Conservation (phyloP, 1,140 invertebrate genomes). For the Theocolax elegans region DNA sequence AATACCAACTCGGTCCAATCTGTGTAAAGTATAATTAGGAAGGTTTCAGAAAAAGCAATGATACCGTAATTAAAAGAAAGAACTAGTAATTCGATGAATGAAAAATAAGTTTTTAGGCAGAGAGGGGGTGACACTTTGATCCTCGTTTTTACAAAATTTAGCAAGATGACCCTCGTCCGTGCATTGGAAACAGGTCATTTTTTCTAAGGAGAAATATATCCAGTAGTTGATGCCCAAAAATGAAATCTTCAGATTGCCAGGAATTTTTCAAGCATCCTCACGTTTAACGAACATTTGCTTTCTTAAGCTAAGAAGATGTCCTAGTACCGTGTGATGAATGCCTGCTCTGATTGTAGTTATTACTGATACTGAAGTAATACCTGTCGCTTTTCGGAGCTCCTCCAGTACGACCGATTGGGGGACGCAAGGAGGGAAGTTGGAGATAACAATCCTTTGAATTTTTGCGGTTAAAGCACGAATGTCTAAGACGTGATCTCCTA, state of each 20-base stretch:
- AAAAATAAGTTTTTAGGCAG: no score
- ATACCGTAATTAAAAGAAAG: no score
- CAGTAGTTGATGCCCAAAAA: constrained; percentile 13
- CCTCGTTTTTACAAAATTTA: no score
- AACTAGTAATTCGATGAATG: no score
- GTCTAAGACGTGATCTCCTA: not conserved
- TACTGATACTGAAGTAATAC: not conserved
- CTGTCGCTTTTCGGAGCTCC: not conserved
- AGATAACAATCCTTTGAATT: constrained; percentile 4
- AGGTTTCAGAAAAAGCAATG: no score
- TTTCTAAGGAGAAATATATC: constrained; percentile 24
- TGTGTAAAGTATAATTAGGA: no score
- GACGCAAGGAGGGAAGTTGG: not conserved
- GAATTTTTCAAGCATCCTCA: constrained; percentile 22
- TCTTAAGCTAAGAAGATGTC: constrained; percentile 6
- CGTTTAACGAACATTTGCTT: not conserved
- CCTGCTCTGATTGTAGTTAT: constrained; percentile 11
- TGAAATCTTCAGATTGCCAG: not conserved
- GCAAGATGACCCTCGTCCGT: no score
- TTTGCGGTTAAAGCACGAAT: constrained; percentile 1
- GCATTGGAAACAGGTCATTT: constrained; percentile 23
- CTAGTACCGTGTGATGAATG: not conserved
- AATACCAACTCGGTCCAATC: no score
- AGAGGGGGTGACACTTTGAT: no score
- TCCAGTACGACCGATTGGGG: not conserved